Evolutionary conservation across 2,888 invertebrate genomes (phyloP).

Genomic region (Spicauda simplicius): DNA sequence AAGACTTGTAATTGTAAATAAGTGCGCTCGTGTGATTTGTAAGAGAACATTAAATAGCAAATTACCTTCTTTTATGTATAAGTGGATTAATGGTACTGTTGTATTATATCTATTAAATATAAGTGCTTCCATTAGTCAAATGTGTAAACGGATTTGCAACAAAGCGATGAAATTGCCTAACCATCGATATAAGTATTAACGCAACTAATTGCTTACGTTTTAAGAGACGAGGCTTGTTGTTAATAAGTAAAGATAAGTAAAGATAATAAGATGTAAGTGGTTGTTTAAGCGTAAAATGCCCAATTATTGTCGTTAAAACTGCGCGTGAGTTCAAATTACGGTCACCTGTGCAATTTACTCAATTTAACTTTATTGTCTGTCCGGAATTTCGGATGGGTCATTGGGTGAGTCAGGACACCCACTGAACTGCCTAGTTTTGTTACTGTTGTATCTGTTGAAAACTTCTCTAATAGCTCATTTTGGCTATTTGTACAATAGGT

Average conservation of each 20-base stretch:
- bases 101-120: conserved; percentile 8
- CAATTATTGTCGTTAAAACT: conserved; percentile 56
- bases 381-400: conserved; percentile 63
- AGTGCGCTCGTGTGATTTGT: conserved; percentile 15
- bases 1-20: conserved; percentile 37
- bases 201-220: conserved; percentile 16
- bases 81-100: conserved; percentile 10
- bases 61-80: conserved; percentile 18
- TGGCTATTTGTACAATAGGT: conserved; percentile 4
- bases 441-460: conserved; percentile 22
- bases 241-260: conserved; percentile 33
- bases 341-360: conserved; percentile 71
- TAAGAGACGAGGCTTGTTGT: conserved; percentile 15
- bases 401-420: conserved; percentile 58
- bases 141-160: not conserved
- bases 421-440: conserved; percentile 24
- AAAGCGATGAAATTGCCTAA: not conserved
- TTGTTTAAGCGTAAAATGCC: conserved; percentile 53
- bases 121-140: conserved; percentile 11
- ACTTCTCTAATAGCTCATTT: conserved; percentile 28
- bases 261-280: conserved; percentile 49
- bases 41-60: conserved; percentile 29
- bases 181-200: conserved; percentile 3
- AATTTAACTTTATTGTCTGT: conserved; percentile 72
- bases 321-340: conserved; percentile 53